Conservation (phyloP, 2,113 vertebrate species). For the Xyliphius kryptos region DNA sequence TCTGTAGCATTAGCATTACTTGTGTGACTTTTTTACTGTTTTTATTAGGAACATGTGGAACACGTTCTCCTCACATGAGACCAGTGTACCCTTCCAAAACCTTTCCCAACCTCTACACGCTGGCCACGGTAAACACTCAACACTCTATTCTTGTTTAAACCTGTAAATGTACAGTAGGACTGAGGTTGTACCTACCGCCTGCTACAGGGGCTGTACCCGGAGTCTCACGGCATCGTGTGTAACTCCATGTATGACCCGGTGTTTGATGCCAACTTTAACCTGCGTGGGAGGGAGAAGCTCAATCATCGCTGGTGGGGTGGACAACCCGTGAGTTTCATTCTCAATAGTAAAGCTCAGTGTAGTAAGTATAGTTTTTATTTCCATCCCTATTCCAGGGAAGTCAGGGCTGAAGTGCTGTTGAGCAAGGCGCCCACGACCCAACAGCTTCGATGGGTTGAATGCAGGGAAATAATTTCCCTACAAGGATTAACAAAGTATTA, state of each 20-base stretch:
- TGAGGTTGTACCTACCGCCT: too few relatives aligned
- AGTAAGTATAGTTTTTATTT: too few relatives aligned
- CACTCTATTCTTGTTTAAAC: not conserved
- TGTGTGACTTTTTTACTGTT: not conserved
- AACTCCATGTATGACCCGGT: conserved; percentile 96
- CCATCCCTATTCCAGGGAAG: too few relatives aligned
- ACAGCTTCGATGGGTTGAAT: too few relatives aligned
- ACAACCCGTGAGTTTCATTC: conserved; percentile 82
- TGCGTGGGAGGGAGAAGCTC: conserved; percentile 89
- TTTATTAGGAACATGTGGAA: conserved; percentile 80
- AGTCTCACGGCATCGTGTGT: conserved; percentile 95
- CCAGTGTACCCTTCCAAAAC: conserved; percentile 95
- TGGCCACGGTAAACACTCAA: conserved; percentile 75
- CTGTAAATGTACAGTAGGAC: too few relatives aligned
- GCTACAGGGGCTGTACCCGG: conserved; percentile 89
- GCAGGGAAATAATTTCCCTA: too few relatives aligned
- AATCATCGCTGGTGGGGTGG: conserved; percentile 98
- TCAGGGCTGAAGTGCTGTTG: too few relatives aligned
- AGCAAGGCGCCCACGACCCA: too few relatives aligned
- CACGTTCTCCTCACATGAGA: conserved; percentile 86
- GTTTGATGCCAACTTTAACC: conserved; percentile 88
- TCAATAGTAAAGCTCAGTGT: too few relatives aligned
- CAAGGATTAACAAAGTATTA: too few relatives aligned
- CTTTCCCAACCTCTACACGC: conserved; percentile 91
- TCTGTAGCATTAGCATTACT: too few relatives aligned